A percentile compares a stretch with the other conserved stretches of the same genome.
Conservation (phyloP, 2,113 vertebrate species). For the Grammomys dolichurus region DNA sequence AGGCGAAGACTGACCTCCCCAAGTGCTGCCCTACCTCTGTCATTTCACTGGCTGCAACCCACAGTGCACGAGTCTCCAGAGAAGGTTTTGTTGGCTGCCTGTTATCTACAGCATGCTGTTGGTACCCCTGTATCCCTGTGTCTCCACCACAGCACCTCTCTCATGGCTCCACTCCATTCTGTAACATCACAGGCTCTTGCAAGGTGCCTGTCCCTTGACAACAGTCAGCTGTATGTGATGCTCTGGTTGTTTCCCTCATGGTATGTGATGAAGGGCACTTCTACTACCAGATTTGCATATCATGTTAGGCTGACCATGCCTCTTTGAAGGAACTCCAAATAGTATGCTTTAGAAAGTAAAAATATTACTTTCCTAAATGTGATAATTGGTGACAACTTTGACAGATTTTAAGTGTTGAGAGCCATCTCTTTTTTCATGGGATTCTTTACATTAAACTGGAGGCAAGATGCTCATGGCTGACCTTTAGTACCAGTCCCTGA, state of each 20-base stretch:
- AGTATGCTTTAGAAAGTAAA: slow-evolving; percentile 13
- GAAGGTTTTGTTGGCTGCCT: background rate
- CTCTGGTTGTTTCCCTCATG: background rate
- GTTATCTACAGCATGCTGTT: background rate
- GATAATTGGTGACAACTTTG: background rate
- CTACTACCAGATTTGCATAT: background rate
- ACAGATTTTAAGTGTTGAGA: background rate
- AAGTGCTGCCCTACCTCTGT: background rate
- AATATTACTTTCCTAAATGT: background rate
- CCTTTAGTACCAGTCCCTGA: background rate
- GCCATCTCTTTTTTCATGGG: background rate
- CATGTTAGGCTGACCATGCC: background rate
- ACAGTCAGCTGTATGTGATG: rapidly evolving
- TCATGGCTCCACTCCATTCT: background rate
- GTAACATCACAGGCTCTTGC: background rate
- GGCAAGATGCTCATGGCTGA: background rate
- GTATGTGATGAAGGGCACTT: background rate
- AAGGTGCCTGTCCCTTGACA: background rate
- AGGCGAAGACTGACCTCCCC: too few species aligned
- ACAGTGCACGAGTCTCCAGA: background rate
- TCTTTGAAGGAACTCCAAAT: background rate
- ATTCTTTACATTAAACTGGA: background rate
- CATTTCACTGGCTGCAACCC: background rate
- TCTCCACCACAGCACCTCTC: background rate
- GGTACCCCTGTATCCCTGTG: background rate